Conservation (phyloP, 2,113 vertebrate species). For the Amazona vittata region DNA sequence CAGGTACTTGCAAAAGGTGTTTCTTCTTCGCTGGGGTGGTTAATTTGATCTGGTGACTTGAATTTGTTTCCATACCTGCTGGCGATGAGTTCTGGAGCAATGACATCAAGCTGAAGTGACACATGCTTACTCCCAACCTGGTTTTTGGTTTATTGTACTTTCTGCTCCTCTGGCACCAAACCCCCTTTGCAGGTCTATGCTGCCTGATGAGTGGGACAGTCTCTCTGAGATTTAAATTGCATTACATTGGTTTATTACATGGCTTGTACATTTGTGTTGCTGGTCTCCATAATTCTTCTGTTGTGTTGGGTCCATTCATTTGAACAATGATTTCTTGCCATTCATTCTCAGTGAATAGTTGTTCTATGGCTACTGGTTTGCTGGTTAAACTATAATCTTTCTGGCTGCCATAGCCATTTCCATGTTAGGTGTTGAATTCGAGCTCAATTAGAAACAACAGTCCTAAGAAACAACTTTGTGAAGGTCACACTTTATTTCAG, state of each 20-base stretch:
- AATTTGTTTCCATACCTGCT: not conserved
- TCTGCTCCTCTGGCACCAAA: not conserved
- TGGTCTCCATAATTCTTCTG: not conserved
- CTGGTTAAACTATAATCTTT: not conserved
- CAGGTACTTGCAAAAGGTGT: not conserved
- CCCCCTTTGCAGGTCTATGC: rapidly evolving
- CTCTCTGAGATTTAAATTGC: not conserved
- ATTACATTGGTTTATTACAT: not conserved
- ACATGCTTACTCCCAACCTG: not conserved
- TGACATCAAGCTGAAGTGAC: not conserved
- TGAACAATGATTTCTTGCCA: not conserved
- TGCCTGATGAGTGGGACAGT: not conserved
- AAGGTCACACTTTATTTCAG: not conserved
- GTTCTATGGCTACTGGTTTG: not conserved
- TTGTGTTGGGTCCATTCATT: not conserved
- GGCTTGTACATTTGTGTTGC: rapidly evolving
- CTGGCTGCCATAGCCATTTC: not conserved
- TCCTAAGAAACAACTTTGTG: not conserved
- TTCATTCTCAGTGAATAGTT: not conserved
- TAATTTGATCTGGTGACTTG: not conserved
- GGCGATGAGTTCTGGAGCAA: not conserved
- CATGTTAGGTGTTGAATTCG: not conserved
- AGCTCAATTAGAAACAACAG: not conserved
- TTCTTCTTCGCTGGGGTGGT: not conserved
- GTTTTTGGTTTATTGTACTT: not conserved